Evolutionary conservation across 2,113 vertebrate species (phyloP), one percentile per base, ranked within the genome.

Genomic region (Nyctereutes procyonoides): DNA sequence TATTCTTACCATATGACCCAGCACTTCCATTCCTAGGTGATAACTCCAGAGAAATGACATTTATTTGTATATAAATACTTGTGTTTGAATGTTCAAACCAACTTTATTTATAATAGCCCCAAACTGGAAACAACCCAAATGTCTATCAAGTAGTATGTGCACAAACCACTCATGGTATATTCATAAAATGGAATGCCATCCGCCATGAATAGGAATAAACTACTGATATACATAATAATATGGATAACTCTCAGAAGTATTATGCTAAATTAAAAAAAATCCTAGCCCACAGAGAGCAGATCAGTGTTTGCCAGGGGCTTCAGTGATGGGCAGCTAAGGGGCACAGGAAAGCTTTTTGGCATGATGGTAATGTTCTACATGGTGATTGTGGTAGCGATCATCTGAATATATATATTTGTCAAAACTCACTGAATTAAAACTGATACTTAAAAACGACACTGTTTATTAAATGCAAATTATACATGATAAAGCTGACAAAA

Each of bases 151-250:
- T 62, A 43, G 3, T 62, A 14, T 0, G 35, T 2, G 43, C 4
- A 28, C 3, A 62, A 19, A 58, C 19, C 83, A 32, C 16, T 80
- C 83, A 12, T 83, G 4, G 4, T 24, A 43, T 87, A 67, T 73
- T 87, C 10, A 69, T 73, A 95, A 97, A 86, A 65, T 51, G 43
- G 80, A 97, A 95, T 79, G 28, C 7, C 38, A 80, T n/a, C 38
- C 14, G 67, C 32, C 32, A 48, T 32, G 22, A 58, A 84, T 88
- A 93, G 14, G 48, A 51, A 69, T 35, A 94, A 90, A 28, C 17
- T 93, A 63, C 8, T 91, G 14, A 28, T 20, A 69, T 8, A 48
- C 1, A 13, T 20, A 82, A 79, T 62, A 85, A 80, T 5, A 88
- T 35, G 62, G 6, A 65, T 88, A 48, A 88, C 9, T 69, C 22